Base-by-base conservation (phyloP, 2,888 invertebrate genomes). In the Drosophila koepferae region DNA sequence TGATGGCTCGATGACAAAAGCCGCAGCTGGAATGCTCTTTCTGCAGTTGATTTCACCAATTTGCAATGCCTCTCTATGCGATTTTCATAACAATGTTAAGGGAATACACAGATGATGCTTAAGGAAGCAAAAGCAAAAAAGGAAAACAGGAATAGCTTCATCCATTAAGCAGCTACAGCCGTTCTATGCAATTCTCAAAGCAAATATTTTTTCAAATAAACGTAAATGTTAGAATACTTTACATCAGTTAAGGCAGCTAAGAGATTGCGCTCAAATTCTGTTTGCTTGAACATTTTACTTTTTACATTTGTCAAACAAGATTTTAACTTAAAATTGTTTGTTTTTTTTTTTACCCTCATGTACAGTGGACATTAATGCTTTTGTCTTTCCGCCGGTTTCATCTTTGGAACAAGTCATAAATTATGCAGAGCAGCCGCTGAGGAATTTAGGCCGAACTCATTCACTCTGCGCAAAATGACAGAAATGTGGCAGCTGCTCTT, bases 241-340 rank as follows among this genome's bases (percentile, higher is more conserved):
- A 7, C 14, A 34, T 8, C n/a, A 10, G 12, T 31, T 9, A 54
- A 36, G n/a, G 46, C 16, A 70, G 12, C 23, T 38, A 23, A 8
- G 43, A 5, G 38, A 7, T 43, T 49, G 28, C 10, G 6, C n/a
- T 38, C 23, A 0, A 41, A 43, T 6, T 20, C 48, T 36, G 16
- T 58, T 43, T 40, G 28, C 20, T 40, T 48, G 3, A 34, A 6
- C 16, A 34, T 56, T 9, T 20, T 40, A 14, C 20, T 46, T 68
- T 49, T 38, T 43, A 44, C 28, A 64, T 63, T 53, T 44, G 65
- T 40, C 62, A 61, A 36, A 41, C 28, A 54, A 38, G 69, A 38
- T 54, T 55, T 34, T 18, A 34, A 31, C 16, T 23, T 55, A 9
- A 56, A 71, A 51, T 62, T 40, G 44, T 71, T 70, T 61, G 18